Evolutionary conservation across 2,888 invertebrate genomes (phyloP).

Genomic region (Andrena dorsata): DNA sequence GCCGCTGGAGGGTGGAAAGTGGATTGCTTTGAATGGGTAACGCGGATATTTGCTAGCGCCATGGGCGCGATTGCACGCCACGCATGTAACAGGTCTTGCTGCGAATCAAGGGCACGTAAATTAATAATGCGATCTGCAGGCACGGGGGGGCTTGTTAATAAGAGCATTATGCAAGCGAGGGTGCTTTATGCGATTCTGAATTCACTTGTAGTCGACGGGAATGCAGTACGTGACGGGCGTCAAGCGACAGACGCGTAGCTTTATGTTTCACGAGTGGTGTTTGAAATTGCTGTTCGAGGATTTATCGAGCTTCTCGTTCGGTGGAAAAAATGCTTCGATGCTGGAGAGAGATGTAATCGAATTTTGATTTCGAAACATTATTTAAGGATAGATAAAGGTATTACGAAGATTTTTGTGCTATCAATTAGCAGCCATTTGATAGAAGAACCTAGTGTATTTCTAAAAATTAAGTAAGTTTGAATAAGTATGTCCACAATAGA

Average conservation of each 20-base stretch:
- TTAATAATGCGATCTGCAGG: constrained; percentile 6
- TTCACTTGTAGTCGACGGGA: not conserved
- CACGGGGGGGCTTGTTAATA: not conserved
- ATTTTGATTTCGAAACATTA: not conserved
- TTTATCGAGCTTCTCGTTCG: not conserved
- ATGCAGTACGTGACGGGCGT: not conserved
- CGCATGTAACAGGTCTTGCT: not conserved
- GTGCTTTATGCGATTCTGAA: not conserved
- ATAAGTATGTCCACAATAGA: not conserved
- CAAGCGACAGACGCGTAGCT: not conserved
- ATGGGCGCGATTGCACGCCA: not conserved
- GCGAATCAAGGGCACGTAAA: constrained; percentile 10
- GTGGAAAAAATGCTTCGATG: not conserved
- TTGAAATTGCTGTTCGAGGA: not conserved
- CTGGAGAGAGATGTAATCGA: no score
- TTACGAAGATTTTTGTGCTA: not conserved
- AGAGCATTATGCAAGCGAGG: not conserved
- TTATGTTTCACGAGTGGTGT: not conserved
- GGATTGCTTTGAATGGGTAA: not conserved
- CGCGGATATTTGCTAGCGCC: not conserved
- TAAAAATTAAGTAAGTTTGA: not conserved
- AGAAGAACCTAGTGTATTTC: not conserved
- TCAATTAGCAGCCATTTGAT: not conserved
- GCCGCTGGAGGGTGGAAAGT: not conserved
- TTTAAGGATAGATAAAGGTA: no score